Conservation (phyloP, 53 echinoderm and acorn worm genomes). For the Temnopleurus reevesii region DNA sequence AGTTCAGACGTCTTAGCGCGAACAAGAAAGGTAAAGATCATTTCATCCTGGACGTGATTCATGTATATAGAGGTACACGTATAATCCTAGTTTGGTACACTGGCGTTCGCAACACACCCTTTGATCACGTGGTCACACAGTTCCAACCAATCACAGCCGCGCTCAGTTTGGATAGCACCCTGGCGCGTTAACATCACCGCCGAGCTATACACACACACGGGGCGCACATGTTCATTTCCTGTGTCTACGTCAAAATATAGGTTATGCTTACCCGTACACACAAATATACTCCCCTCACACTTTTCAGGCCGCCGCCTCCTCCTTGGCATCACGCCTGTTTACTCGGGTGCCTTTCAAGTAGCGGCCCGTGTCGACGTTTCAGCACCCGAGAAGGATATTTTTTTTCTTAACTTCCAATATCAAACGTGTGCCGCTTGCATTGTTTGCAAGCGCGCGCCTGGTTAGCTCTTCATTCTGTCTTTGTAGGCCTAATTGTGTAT, state of each 20-base stretch:
- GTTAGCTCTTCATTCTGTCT: not conserved
- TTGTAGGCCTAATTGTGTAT: conserved; percentile 4
- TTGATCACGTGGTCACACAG: not conserved
- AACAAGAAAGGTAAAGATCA: too few species aligned
- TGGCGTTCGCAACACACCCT: too few species aligned
- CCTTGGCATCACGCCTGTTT: not conserved
- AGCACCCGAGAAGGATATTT: conserved; percentile 21
- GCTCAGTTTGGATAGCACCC: not conserved
- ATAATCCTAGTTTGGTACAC: too few species aligned
- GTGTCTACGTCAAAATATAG: not conserved
- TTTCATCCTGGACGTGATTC: too few species aligned
- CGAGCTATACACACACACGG: too few species aligned
- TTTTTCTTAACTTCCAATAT: not conserved
- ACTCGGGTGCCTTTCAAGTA: conserved; percentile 21
- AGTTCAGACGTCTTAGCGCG: too few species aligned
- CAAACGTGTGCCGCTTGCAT: not conserved
- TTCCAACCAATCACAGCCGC: not conserved
- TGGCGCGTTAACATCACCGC: not conserved
- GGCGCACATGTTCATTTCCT: conserved; percentile 10
- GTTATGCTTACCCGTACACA: not conserved
- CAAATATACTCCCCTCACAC: not conserved
- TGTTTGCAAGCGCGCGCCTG: not conserved
- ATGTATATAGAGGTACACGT: too few species aligned
- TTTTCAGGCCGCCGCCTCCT: not conserved
- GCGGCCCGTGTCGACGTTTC: not conserved